phyloP scores from a whole-genome alignment of 1,140 invertebrate genomes.

The Andrena cerasifolii region DNA sequence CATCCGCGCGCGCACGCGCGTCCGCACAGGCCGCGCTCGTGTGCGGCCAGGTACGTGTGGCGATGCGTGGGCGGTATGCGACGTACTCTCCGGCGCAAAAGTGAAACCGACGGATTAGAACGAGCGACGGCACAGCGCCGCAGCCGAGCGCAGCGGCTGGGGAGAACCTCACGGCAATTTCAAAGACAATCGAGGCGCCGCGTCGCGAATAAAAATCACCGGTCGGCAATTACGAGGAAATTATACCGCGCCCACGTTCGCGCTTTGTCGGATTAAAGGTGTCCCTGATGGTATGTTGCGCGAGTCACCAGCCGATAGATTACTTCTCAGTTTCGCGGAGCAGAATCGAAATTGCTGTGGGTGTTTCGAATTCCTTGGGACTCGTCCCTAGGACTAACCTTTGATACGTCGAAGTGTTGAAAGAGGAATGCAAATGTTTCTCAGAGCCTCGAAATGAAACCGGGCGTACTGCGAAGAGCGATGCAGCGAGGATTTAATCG shows the following conservation, averaged over 20 bases:
- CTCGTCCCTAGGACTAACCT: too few species aligned
- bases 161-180: slow-evolving; percentile 14
- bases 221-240: slow-evolving; percentile 8
- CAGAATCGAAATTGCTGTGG: too few species aligned
- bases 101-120: slow-evolving; percentile 8
- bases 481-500: too few species aligned
- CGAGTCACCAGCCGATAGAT: too few species aligned
- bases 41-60: slow-evolving; percentile 17
- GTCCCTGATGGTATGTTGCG: too few species aligned
- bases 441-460: too few species aligned
- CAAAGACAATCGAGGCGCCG: not conserved
- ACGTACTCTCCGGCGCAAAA: slow-evolving; percentile 27
- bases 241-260: not conserved
- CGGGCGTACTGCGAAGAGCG: too few species aligned
- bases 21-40: not conserved
- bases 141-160: not conserved
- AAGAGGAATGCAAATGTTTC: too few species aligned
- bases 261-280: not conserved
- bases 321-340: too few species aligned
- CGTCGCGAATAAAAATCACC: not conserved
- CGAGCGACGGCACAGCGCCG: too few species aligned
- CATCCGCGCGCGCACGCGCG: not conserved
- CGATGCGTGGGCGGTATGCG: slow-evolving; percentile 20
- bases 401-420: too few species aligned
- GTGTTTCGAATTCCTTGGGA: too few species aligned